Evolutionary conservation across 2,113 vertebrate genomes (phyloP).

Genomic region (Caranx melampygus): DNA sequence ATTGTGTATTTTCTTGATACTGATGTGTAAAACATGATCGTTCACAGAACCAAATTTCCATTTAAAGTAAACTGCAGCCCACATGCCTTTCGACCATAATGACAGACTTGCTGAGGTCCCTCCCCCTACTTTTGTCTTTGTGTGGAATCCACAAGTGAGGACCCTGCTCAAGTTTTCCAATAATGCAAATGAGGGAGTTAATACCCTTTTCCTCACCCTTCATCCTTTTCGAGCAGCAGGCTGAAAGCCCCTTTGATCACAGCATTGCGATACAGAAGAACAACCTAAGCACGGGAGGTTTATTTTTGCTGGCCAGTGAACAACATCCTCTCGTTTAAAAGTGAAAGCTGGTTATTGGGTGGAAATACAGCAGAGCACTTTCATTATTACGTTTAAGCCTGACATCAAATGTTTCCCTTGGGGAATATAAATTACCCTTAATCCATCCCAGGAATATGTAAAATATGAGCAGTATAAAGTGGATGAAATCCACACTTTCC

Average conservation of each 20-base stretch:
- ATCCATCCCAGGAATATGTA: background rate
- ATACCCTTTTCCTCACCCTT: constrained; percentile 61
- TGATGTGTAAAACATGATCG: constrained; percentile 69
- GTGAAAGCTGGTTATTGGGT: constrained; percentile 14
- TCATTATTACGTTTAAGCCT: constrained; percentile 13
- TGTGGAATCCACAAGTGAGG: constrained; percentile 55
- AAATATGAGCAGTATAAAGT: background rate
- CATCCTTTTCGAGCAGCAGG: constrained; percentile 40
- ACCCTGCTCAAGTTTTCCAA: constrained; percentile 70
- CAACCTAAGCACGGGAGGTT: constrained; percentile 29
- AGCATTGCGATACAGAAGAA: constrained; percentile 32
- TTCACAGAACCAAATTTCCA: constrained; percentile 62
- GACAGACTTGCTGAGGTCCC: constrained; percentile 62
- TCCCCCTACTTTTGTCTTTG: constrained; percentile 55
- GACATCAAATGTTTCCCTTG: background rate
- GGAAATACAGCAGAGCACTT: background rate
- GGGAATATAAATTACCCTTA: background rate
- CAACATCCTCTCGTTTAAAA: constrained; percentile 9
- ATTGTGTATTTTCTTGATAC: constrained; percentile 34
- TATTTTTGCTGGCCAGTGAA: constrained; percentile 20
- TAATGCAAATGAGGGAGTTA: constrained; percentile 62
- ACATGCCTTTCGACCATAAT: constrained; percentile 73
- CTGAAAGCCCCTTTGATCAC: constrained; percentile 51
- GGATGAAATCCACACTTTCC: background rate
- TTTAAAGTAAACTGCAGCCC: constrained; percentile 63